A percentile compares a stretch with the other conserved stretches of the same genome.
Evolutionary conservation across 30 jellyfish, hydroid and myxozoan genomes (phyloP).

Genomic region (Aurelia sp.): DNA sequence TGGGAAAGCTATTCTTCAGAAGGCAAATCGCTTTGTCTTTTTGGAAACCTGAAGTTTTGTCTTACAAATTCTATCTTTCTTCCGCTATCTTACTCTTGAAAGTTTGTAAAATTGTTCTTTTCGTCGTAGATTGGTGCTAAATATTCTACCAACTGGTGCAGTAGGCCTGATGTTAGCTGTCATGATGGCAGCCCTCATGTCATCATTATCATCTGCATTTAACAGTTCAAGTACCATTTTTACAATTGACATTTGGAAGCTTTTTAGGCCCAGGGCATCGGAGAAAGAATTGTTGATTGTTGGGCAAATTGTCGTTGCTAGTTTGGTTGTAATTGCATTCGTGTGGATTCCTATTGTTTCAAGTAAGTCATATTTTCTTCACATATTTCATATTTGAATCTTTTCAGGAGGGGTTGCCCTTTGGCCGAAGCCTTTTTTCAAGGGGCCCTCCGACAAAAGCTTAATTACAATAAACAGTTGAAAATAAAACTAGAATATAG

Average conservation of each 20-base stretch:
- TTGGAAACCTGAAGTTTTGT: no score
- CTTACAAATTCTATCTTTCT: no score
- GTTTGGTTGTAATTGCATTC: slow-evolving; percentile 76
- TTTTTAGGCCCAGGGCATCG: slow-evolving; percentile 80
- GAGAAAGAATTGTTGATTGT: slow-evolving; percentile 83
- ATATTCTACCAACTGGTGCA: slow-evolving; percentile 84
- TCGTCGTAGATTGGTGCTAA: slow-evolving; percentile 74
- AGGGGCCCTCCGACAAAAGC: no score
- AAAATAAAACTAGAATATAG: no score
- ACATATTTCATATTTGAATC: no score
- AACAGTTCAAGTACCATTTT: slow-evolving; percentile 94
- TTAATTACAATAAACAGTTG: no score
- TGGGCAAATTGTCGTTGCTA: slow-evolving; percentile 86
- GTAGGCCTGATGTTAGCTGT: slow-evolving; percentile 96
- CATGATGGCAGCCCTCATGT: slow-evolving; percentile 97
- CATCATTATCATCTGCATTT: slow-evolving; percentile 89
- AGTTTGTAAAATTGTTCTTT: not conserved
- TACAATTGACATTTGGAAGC: slow-evolving; percentile 90
- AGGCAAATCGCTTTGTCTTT: no score
- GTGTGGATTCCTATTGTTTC: slow-evolving; percentile 94
- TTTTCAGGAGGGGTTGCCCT: no score
- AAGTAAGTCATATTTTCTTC: slow-evolving; percentile 35
- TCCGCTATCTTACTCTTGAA: not conserved
- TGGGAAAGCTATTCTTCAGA: not conserved
- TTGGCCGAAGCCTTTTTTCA: no score